Percentiles rank a stretch among this genome's conserved stretches.
Evolutionary conservation across 2,888 invertebrate genomes (phyloP).

Genomic region (Molorchus minor): DNA sequence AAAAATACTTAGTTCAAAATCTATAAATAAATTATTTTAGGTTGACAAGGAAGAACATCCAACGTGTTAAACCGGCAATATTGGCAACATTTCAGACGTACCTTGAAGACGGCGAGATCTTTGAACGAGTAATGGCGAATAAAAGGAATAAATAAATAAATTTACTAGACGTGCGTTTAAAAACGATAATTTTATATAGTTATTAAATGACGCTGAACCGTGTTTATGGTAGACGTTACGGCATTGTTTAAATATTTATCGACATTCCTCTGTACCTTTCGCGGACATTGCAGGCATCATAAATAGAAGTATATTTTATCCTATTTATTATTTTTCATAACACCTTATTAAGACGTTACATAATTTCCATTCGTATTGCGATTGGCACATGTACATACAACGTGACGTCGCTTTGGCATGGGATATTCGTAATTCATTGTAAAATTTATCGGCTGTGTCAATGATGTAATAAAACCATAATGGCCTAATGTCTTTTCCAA

Average conservation of each 20-base stretch:
- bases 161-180: constrained; percentile 7
- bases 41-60: too few relatives aligned
- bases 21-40: too few relatives aligned
- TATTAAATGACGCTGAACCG: constrained; percentile 33
- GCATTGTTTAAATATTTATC: constrained; percentile 29
- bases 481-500: too few relatives aligned
- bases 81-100: too few relatives aligned
- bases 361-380: constrained; percentile 7
- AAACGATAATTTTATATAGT: constrained; percentile 19
- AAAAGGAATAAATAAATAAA: constrained; percentile 13
- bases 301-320: constrained; percentile 17
- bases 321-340: constrained; percentile 20
- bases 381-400: constrained; percentile 3
- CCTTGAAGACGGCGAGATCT: background rate
- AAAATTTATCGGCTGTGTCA: too few relatives aligned
- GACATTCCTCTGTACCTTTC: constrained; percentile 21
- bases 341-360: constrained; percentile 19
- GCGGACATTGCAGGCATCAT: constrained; percentile 22
- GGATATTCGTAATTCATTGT: too few relatives aligned
- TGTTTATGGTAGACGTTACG: constrained; percentile 22
- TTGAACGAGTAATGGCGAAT: background rate
- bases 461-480: too few relatives aligned
- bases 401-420: too few relatives aligned
- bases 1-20: too few relatives aligned
- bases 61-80: too few relatives aligned